phyloP scores from a whole-genome alignment of 2,113 vertebrate species.

The Ptilorrhoa leucosticta region DNA sequence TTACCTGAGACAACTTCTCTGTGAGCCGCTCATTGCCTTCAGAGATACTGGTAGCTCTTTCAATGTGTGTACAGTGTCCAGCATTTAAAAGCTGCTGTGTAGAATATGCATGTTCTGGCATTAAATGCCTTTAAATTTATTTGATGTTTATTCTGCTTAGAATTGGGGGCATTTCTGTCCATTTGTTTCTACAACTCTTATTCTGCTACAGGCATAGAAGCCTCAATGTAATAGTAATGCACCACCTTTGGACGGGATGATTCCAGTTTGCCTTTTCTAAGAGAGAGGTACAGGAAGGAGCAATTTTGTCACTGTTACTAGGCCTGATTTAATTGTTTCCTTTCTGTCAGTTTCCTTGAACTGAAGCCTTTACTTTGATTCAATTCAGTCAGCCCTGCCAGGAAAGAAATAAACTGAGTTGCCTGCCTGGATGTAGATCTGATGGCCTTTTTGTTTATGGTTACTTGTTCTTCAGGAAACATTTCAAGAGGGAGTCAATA shows the following conservation, averaged over 20 bases:
- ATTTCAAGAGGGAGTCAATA: background rate
- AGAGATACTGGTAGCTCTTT: background rate
- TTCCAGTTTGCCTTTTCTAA: background rate
- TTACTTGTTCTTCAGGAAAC: background rate
- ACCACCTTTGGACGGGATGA: background rate
- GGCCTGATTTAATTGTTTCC: background rate
- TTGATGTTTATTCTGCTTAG: background rate
- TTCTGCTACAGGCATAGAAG: background rate
- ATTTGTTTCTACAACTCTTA: background rate
- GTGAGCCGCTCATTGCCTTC: background rate
- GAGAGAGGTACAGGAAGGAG: background rate
- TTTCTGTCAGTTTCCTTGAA: background rate
- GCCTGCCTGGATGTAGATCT: background rate
- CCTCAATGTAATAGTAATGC: background rate
- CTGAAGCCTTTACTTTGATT: background rate
- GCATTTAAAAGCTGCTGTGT: background rate
- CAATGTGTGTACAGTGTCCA: background rate
- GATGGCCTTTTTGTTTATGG: background rate
- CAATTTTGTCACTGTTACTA: background rate
- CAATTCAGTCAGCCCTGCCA: background rate
- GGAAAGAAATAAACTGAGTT: background rate
- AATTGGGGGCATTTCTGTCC: background rate
- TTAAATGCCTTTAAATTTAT: background rate
- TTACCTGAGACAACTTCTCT: background rate
- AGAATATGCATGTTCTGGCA: background rate